Percentiles rank a stretch among this genome's conserved stretches.
Evolutionary conservation across 2,113 vertebrate genomes (phyloP).

Genomic region (Empidonax alnorum): DNA sequence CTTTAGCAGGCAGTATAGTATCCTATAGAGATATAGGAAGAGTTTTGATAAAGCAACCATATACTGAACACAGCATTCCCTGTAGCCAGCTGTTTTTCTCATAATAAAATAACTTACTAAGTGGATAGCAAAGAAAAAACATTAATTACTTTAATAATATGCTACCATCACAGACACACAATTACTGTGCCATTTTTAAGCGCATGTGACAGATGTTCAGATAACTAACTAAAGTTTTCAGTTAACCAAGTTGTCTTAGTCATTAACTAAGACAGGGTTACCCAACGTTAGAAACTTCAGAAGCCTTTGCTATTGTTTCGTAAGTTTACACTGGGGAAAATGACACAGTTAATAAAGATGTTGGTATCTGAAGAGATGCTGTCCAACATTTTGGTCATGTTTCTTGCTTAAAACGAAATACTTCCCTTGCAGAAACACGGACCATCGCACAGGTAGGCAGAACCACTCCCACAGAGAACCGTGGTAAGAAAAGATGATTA

Average conservation of each 20-base stretch:
- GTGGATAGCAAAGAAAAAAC: neutral
- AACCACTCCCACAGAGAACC: neutral
- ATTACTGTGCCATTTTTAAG: neutral
- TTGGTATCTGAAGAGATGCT: neutral
- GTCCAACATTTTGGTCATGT: neutral
- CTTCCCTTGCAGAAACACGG: neutral
- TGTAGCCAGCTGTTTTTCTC: neutral
- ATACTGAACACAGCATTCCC: neutral
- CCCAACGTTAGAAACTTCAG: neutral
- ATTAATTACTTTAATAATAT: neutral
- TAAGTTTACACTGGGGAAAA: neutral
- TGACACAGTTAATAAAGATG: neutral
- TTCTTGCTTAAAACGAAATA: neutral
- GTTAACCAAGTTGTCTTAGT: neutral
- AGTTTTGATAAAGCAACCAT: neutral
- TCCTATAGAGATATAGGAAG: neutral
- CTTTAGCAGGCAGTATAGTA: neutral
- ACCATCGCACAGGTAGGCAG: neutral
- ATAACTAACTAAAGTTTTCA: neutral
- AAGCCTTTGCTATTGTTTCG: neutral
- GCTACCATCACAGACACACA: neutral
- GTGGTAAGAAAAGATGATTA: neutral
- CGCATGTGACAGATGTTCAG: neutral
- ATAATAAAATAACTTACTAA: neutral
- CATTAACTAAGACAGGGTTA: neutral